Percentiles rank a stretch among this genome's conserved stretches.
These are phyloP conservation scores for Cochlearius cochlearius DNA, from an alignment of 2,113 vertebrate genomes.

Conservation along the genomic window DNA sequence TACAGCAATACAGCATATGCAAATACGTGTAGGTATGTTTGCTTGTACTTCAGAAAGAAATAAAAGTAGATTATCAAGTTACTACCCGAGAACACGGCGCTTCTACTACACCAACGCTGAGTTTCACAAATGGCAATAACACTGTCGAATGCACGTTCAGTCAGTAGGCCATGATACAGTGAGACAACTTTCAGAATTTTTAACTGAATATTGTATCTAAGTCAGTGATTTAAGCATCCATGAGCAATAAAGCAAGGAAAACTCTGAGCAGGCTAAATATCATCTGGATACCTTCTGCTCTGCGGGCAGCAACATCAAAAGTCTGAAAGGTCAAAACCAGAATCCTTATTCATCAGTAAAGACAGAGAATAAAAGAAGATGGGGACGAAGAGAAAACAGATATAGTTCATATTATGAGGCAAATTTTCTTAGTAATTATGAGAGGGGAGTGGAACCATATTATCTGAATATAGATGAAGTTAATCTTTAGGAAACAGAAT, in stretches of 20 bases:
- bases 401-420: not conserved
- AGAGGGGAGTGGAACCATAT: not conserved
- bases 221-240: not conserved
- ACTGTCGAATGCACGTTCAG: not conserved
- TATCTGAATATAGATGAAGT: not conserved
- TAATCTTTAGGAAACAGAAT: not conserved
- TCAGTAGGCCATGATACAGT: not conserved
- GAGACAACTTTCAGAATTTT: not conserved
- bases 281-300: not conserved
- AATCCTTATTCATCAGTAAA: not conserved
- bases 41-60: slow-evolving; percentile 24
- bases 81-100: not conserved
- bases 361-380: not conserved
- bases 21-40: not conserved
- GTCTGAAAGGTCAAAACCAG: not conserved
- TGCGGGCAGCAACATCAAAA: not conserved
- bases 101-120: not conserved
- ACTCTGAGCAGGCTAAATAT: not conserved
- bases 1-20: not conserved
- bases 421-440: not conserved
- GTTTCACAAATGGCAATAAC: not conserved
- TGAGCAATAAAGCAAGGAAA: not conserved
- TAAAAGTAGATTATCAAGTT: not conserved
- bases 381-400: not conserved
- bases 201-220: not conserved